Evolutionary conservation across 2,797 vertebrate genomes (phyloP).

Genomic region (Naso thynnoides): DNA sequence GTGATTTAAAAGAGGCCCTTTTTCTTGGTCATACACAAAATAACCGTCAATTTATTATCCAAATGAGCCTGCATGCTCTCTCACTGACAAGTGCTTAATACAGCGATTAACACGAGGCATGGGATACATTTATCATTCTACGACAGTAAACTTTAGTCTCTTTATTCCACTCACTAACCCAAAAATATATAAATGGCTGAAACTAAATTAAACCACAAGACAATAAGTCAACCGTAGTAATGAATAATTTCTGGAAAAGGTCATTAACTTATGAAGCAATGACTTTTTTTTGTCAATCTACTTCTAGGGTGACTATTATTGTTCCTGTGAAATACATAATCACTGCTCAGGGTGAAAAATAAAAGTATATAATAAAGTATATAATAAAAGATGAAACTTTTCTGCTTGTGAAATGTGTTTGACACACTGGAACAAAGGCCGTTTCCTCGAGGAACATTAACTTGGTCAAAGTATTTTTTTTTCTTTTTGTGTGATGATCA

Average conservation of each 20-base stretch:
- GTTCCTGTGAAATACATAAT: background rate
- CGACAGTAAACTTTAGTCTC: background rate
- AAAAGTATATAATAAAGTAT: background rate
- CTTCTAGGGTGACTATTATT: background rate
- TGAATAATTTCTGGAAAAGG: background rate
- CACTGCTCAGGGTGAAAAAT: background rate
- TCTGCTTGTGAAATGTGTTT: background rate
- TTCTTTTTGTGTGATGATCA: background rate
- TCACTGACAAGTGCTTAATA: background rate
- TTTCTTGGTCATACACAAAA: background rate
- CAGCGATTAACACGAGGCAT: background rate
- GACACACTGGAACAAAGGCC: background rate
- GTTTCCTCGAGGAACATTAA: background rate
- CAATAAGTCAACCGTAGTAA: background rate
- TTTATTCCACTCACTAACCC: no score
- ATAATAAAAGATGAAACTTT: background rate
- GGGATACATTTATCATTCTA: background rate
- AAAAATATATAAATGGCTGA: background rate
- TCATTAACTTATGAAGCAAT: background rate
- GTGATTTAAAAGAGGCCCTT: background rate
- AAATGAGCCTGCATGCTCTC: background rate
- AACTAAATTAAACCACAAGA: background rate
- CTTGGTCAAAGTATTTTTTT: background rate
- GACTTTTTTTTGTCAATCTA: background rate
- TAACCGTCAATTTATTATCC: background rate